Base-by-base conservation (phyloP, 2,888 invertebrate genomes). In the Sphaeridia pumilis region DNA sequence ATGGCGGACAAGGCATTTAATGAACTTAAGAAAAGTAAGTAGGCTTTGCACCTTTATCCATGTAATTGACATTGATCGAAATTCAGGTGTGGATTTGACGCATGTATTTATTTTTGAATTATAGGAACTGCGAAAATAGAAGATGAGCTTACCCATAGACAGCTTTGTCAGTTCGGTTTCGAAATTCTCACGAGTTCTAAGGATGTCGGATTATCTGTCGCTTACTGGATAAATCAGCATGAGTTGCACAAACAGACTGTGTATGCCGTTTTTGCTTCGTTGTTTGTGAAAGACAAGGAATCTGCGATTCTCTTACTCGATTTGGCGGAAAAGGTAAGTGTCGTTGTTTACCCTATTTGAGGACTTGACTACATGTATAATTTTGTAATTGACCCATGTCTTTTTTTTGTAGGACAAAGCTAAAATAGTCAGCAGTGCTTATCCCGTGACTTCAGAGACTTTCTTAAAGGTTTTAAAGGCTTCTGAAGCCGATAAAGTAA, bases 111-210 rank as follows among this genome's bases (percentile, higher is more conserved):
- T 25, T 31, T 26, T 50, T 28, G 22, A 25, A 22, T 48, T 22
- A 34, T 48, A 5, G 17, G 12, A 3, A 24, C 22, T 48, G 52
- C 44, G 44, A 43, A 28, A 41, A 24, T 28, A 12, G 41, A 42
- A 24, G 43, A 50, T 4, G 28, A 52, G 12, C 12, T 56, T 2
- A 49, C 53, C 5, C 35, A 52, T 12, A 44, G 58, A 14, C 53
- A 60, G 17, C 22, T 64, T 24, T 57, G 60, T 42, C 38, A 54
- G 20, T 43, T 50, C 21, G 58, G 62, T 0, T 63, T 49, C 50
- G 49, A 52, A 5, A n/a, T 47, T 21, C 14, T 56, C n/a, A 50
- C n/a, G 41, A 17, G 21, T 17, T 38, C 46, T 17, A 46, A 52
- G 26, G 24, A 46, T 22, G 24, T 17, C 4, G 25, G 17, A 24